Evolutionary conservation across 2,888 invertebrate species (phyloP).

Genomic region (Diachrysia chrysitis): DNA sequence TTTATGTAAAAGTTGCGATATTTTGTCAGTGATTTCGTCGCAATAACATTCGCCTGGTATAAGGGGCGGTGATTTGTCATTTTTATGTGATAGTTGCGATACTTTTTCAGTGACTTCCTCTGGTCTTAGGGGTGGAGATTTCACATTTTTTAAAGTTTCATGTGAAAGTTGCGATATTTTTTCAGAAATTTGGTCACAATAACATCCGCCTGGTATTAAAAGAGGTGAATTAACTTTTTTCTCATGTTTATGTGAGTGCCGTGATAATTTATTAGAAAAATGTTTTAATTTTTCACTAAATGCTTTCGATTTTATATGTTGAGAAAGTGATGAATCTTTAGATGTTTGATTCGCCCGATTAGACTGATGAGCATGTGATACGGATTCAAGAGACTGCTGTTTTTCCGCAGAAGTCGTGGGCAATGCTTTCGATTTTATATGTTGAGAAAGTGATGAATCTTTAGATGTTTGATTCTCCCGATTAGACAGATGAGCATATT

Average conservation of each 20-base stretch:
- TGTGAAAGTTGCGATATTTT: too few relatives aligned
- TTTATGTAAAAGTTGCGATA: too few relatives aligned
- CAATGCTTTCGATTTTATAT: conserved; percentile 1
- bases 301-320: conserved; percentile 7
- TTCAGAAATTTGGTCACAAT: too few relatives aligned
- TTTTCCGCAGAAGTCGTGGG: background rate
- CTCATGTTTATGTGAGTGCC: conserved; percentile 7
- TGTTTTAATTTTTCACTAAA: conserved; percentile 13
- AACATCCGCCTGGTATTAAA: background rate
- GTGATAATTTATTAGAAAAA: conserved; percentile 7
- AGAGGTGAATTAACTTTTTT: background rate
- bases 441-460: conserved; percentile 1
- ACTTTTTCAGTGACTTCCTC: too few relatives aligned
- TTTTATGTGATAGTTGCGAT: too few relatives aligned
- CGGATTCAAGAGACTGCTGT: background rate
- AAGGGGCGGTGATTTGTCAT: too few relatives aligned
- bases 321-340: conserved; percentile 7
- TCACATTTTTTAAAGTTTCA: background rate
- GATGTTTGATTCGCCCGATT: background rate
- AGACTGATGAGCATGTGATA: too few relatives aligned
- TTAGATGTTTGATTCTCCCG: background rate
- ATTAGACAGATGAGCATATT: background rate
- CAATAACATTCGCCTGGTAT: too few relatives aligned
- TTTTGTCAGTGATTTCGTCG: too few relatives aligned
- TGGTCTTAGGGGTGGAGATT: conserved; percentile 12